These are phyloP conservation scores for Campoletis raptor DNA, from an alignment of 2,888 invertebrate genomes.

Conservation along the genomic window DNA sequence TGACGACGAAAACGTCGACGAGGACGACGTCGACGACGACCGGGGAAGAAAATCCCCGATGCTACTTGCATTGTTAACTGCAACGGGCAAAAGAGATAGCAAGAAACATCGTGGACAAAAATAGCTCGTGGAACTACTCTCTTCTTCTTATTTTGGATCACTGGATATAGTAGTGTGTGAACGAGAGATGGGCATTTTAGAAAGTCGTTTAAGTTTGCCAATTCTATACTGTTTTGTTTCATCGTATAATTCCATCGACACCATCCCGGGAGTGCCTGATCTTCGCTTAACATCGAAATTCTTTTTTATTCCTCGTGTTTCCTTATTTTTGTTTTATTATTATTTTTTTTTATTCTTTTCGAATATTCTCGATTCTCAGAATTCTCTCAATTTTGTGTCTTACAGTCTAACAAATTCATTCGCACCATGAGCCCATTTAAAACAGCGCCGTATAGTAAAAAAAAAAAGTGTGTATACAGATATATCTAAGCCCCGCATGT, in stretches of 20 bases:
- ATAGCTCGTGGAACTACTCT: conserved; percentile 48
- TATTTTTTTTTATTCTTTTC: conserved; percentile 33
- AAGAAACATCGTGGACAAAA: conserved; percentile 55
- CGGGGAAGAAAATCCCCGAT: conserved; percentile 34
- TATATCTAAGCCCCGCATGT: conserved; percentile 23
- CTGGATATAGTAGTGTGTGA: conserved; percentile 40
- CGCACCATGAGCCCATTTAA: conserved; percentile 48
- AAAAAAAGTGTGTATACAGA: background rate
- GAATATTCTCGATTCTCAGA: conserved; percentile 36
- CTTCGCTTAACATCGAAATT: conserved; percentile 51
- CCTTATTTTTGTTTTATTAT: background rate
- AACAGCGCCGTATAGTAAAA: conserved; percentile 13
- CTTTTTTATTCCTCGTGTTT: conserved; percentile 43
- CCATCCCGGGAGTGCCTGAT: conserved; percentile 57
- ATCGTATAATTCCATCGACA: conserved; percentile 65
- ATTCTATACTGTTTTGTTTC: conserved; percentile 66
- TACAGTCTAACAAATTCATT: conserved; percentile 66
- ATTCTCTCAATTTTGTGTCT: conserved; percentile 44
- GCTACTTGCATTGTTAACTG: conserved; percentile 66
- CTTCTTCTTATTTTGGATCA: conserved; percentile 53
- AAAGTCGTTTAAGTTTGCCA: conserved; percentile 54
- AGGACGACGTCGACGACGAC: conserved; percentile 43
- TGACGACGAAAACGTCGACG: conserved; percentile 36
- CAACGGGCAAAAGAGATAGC: conserved; percentile 28
- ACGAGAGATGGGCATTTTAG: conserved; percentile 57